These are phyloP conservation scores for Eidolon helvum DNA, from an alignment of 2,113 vertebrate species.

Conservation along the genomic window DNA sequence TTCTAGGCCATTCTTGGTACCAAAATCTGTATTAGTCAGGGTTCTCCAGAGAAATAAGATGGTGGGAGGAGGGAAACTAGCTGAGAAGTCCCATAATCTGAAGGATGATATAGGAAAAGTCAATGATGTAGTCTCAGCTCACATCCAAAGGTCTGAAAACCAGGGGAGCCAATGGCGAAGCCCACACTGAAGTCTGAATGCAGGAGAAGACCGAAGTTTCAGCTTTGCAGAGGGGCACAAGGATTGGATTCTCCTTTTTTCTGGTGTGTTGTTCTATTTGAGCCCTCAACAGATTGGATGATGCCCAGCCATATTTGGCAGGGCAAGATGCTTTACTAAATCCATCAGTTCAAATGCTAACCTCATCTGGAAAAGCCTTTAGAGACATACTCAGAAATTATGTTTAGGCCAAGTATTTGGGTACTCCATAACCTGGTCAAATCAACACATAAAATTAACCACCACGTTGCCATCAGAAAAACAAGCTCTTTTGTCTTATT, in stretches of 20 bases:
- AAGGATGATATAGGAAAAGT: neutral
- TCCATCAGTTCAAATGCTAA: neutral
- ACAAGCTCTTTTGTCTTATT: neutral
- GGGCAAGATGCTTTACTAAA: neutral
- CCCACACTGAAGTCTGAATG: neutral
- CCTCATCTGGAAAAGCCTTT: neutral
- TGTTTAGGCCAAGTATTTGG: neutral
- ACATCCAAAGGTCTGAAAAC: neutral
- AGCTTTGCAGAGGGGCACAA: neutral
- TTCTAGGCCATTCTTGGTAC: neutral
- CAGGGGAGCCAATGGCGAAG: neutral
- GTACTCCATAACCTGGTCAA: neutral
- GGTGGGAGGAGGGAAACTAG: neutral
- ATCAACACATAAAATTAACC: neutral
- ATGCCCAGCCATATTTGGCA: neutral
- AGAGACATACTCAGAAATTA: neutral
- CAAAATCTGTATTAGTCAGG: neutral
- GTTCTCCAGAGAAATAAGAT: neutral
- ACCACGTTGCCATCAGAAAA: neutral
- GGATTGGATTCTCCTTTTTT: neutral
- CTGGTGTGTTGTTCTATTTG: neutral
- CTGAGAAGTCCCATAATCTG: neutral
- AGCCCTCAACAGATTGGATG: neutral
- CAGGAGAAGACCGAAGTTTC: neutral
- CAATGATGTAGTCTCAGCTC: neutral